These are phyloP conservation scores for Pygathrix nemaeus DNA, from an alignment of 2,113 vertebrate genomes.

Conservation along the genomic window DNA sequence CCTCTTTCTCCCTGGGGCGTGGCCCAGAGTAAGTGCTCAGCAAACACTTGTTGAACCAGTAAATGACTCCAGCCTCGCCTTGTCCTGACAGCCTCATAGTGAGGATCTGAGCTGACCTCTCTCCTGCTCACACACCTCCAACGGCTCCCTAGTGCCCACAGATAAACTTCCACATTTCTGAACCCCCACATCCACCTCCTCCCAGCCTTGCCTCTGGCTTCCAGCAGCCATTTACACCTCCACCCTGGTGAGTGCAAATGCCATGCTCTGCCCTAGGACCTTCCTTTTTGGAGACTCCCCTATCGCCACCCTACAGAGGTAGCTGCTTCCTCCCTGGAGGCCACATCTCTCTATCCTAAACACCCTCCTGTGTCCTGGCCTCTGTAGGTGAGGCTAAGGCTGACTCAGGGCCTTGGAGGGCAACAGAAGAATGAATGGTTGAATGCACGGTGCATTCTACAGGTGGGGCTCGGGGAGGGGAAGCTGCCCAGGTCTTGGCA, in stretches of 20 bases:
- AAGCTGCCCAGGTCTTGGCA: fast-evolving
- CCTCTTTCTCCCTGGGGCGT: neutral
- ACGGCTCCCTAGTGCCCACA: neutral
- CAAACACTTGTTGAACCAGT: neutral
- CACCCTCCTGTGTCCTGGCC: neutral
- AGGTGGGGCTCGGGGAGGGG: neutral
- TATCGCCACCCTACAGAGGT: no score
- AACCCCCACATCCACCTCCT: no score
- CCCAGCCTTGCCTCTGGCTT: neutral
- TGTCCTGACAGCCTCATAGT: no score
- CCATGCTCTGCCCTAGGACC: neutral
- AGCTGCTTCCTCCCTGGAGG: neutral
- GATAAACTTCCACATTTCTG: no score
- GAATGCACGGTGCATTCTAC: no score
- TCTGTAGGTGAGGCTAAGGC: neutral
- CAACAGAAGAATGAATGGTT: neutral
- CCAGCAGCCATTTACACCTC: neutral
- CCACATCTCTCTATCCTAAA: neutral
- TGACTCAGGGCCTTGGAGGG: neutral
- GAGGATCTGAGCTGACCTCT: neutral
- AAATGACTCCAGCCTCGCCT: neutral
- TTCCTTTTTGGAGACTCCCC: neutral
- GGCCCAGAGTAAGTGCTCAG: neutral
- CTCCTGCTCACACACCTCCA: neutral
- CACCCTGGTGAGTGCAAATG: neutral